Percentiles rank a stretch among this genome's conserved stretches.
Conservation (phyloP, 2,113 vertebrate genomes). For the rabbit (Oryctolagus cuniculus) region DNA sequence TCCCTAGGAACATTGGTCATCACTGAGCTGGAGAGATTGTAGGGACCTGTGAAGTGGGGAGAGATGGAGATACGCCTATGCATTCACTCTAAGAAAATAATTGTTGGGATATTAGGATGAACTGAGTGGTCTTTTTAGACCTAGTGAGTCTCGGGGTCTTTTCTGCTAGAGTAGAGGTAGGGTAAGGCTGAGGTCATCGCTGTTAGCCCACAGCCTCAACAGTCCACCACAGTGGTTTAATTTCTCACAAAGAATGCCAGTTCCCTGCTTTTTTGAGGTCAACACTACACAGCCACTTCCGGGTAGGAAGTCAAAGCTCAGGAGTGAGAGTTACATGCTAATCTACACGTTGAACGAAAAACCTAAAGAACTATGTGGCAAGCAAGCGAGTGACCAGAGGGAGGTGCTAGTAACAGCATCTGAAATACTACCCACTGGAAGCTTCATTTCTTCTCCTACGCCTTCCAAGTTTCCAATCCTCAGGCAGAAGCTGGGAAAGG, state of each 20-base stretch:
- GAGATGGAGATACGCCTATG: background rate
- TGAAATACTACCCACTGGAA: background rate
- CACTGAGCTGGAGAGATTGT: background rate
- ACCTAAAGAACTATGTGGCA: background rate
- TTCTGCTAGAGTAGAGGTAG: background rate
- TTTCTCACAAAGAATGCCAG: background rate
- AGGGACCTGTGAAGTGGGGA: background rate
- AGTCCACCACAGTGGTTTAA: background rate
- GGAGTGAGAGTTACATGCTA: background rate
- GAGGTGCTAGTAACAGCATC: background rate
- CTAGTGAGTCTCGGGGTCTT: background rate
- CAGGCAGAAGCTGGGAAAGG: background rate
- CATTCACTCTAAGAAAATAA: slow-evolving; percentile 47
- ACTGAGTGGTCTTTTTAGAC: background rate
- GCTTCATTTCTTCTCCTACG: background rate
- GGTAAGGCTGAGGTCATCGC: slow-evolving; percentile 9
- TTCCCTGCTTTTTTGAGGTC: background rate
- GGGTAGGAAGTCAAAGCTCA: slow-evolving; percentile 23
- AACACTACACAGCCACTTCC: background rate
- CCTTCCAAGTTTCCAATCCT: background rate
- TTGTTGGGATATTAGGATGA: slow-evolving; percentile 46
- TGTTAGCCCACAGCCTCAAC: background rate
- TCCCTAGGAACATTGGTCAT: slow-evolving; percentile 44
- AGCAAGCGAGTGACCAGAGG: background rate
- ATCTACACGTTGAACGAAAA: background rate